A percentile compares a stretch with the other conserved stretches of the same genome.
Conservation (phyloP, 2,888 invertebrate species). For the Hyposoter didymator region DNA sequence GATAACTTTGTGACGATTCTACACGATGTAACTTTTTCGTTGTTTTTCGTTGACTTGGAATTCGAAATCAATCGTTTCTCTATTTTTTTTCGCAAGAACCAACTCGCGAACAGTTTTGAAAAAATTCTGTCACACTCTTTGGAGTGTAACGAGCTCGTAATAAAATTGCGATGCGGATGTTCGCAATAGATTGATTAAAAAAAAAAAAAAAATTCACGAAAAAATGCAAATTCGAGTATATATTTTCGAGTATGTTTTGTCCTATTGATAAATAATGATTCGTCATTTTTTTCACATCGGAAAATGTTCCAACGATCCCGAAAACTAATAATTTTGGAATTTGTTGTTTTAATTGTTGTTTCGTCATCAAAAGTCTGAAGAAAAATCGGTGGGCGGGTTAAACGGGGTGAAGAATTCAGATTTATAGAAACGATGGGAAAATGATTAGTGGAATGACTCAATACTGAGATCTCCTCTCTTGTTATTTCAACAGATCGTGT, state of each 20-base stretch:
- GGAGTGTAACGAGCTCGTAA: too few species aligned
- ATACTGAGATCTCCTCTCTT: background rate
- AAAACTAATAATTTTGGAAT: too few species aligned
- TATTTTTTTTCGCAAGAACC: background rate
- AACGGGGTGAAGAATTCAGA: background rate
- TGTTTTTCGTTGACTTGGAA: background rate
- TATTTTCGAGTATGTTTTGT: too few species aligned
- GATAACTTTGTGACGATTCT: background rate
- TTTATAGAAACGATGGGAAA: background rate
- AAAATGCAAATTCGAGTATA: too few species aligned
- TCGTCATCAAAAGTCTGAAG: too few species aligned
- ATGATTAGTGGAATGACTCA: background rate
- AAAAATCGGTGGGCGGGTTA: background rate
- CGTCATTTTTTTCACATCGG: too few species aligned
- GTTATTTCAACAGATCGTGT: constrained; percentile 88
- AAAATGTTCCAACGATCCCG: too few species aligned
- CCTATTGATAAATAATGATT: too few species aligned
- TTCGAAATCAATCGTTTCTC: background rate
- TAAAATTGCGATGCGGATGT: too few species aligned
- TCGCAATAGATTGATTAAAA: too few species aligned
- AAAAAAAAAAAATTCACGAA: too few species aligned
- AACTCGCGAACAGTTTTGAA: background rate
- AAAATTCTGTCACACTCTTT: background rate
- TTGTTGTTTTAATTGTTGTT: too few species aligned
- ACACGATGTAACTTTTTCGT: background rate